Evolutionary conservation across 1,140 invertebrate genomes (phyloP).

Genomic region (Diorhabda sublineata): DNA sequence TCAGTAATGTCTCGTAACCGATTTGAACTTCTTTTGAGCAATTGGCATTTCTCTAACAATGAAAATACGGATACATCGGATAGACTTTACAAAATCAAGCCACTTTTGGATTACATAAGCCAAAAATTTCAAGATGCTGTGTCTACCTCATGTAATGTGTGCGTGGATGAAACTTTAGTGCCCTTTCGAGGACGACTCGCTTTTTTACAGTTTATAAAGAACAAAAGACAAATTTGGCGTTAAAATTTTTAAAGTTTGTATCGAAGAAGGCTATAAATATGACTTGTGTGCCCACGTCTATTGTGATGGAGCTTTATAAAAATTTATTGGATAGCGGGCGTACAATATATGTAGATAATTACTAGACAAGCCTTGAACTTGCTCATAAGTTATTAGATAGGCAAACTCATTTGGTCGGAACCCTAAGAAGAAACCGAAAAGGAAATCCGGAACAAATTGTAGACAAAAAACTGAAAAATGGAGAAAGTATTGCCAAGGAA

Average conservation of each 20-base stretch:
- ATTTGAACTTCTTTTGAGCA: slow-evolving; percentile 1
- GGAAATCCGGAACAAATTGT: background rate
- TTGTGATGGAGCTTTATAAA: background rate
- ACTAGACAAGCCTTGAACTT: background rate
- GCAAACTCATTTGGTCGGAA: background rate
- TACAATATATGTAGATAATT: background rate
- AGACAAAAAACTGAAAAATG: background rate
- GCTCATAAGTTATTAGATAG: background rate
- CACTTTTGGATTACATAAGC: background rate
- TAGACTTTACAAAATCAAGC: background rate
- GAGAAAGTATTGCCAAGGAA: slow-evolving; percentile 11
- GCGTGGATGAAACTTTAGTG: slow-evolving; percentile 21
- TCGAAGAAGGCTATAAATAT: slow-evolving; percentile 9
- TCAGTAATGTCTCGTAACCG: background rate
- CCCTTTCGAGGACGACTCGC: slow-evolving; percentile 18
- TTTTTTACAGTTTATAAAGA: slow-evolving; percentile 19
- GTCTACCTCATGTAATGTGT: slow-evolving; percentile 8
- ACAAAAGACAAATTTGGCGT: slow-evolving; percentile 17
- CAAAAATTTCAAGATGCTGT: background rate
- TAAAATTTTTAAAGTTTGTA: slow-evolving; percentile 1
- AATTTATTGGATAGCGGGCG: background rate
- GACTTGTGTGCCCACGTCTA: background rate
- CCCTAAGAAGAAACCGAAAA: too few species aligned
- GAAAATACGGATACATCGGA: background rate
- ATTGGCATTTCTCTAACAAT: background rate